These are phyloP conservation scores for Bambusicola thoracicus DNA, from an alignment of 2,113 vertebrate species.

Conservation along the genomic window DNA sequence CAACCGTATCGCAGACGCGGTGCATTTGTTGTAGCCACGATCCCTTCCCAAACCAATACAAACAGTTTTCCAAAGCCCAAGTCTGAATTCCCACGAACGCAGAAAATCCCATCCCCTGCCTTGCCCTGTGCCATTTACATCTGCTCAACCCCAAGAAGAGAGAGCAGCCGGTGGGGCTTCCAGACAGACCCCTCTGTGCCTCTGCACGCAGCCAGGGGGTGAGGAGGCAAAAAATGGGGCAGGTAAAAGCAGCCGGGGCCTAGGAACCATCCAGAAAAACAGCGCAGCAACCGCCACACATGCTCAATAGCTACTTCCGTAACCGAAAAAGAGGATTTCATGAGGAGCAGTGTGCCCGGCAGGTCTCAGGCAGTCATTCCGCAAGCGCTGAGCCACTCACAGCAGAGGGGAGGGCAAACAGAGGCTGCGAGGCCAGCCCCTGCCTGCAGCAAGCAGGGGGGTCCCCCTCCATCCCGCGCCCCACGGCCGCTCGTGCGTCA, in stretches of 20 bases:
- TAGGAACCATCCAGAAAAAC: constrained; percentile 52
- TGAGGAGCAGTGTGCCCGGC: neutral
- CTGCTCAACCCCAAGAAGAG: rapidly evolving
- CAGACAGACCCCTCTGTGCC: neutral
- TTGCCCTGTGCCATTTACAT: rapidly evolving
- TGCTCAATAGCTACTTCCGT: constrained; percentile 61
- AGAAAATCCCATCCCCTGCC: neutral
- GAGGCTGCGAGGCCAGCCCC: neutral
- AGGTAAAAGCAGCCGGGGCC: neutral
- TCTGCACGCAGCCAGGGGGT: rapidly evolving
- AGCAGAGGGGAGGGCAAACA: constrained; percentile 14
- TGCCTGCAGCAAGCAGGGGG: neutral
- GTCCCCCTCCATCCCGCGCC: neutral
- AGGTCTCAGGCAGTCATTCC: neutral
- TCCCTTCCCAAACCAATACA: neutral
- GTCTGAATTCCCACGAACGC: neutral
- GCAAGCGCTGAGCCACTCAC: constrained; percentile 12
- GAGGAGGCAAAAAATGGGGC: neutral
- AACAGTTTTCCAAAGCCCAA: neutral
- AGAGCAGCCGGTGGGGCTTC: rapidly evolving
- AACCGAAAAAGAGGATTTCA: neutral
- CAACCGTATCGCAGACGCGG: neutral
- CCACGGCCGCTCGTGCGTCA: neutral
- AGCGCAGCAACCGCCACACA: neutral
- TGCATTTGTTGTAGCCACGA: neutral